Evolutionary conservation across 2,113 vertebrate genomes (phyloP).

Genomic region (Arenaria interpres): DNA sequence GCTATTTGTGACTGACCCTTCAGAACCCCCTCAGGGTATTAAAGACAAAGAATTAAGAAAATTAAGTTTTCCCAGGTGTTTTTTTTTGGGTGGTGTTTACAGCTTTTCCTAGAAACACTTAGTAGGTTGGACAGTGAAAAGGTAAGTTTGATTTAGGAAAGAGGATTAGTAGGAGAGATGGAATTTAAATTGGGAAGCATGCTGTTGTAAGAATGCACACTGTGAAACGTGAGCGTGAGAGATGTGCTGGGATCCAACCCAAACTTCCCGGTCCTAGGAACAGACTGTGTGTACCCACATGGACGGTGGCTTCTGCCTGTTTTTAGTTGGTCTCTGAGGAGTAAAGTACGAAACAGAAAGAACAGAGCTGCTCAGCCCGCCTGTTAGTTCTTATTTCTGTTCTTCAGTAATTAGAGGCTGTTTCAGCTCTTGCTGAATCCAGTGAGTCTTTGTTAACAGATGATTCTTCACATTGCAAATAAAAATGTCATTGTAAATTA

Average conservation of each 20-base stretch:
- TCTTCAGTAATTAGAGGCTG: neutral
- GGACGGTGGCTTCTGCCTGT: neutral
- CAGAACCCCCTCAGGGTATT: neutral
- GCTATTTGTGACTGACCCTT: neutral
- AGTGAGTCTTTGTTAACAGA: neutral
- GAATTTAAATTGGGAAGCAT: neutral
- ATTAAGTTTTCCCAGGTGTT: neutral
- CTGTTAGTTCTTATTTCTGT: neutral
- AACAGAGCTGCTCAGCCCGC: neutral
- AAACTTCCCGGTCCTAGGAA: neutral
- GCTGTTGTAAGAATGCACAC: neutral
- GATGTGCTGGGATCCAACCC: neutral
- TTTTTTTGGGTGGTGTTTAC: neutral
- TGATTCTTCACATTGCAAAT: neutral
- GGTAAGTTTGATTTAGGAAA: neutral
- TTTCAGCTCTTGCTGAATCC: neutral
- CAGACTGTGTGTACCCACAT: neutral
- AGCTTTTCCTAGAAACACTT: neutral
- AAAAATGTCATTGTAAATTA: neutral
- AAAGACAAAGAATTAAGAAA: neutral
- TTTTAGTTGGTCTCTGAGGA: neutral
- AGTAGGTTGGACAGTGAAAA: neutral
- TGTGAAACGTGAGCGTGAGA: accelerated
- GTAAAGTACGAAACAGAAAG: neutral
- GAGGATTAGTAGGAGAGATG: neutral